Base-by-base conservation (phyloP, 64 coral and sea anemone genomes). In the Hydrozoanthus tunicans region DNA sequence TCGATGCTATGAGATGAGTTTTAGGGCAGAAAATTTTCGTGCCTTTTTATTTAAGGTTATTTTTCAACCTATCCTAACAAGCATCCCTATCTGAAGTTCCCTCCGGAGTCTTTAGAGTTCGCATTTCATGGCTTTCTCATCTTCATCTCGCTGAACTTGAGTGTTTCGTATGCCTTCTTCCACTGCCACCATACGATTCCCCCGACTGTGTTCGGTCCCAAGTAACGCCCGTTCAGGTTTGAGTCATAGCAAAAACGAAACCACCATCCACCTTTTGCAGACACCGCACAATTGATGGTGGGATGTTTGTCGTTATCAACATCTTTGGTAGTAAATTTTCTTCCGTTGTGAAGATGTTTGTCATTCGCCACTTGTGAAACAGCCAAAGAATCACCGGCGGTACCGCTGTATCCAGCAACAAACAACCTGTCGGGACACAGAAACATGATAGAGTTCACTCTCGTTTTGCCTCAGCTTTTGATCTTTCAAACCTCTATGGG, bases 141-240 rank as follows among this genome's bases (percentile, higher is more conserved):
- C 66, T 86, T 86, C 83, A 86, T 86, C 83, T 86, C 67, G 83
- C 83, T 86, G 67, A 70, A 73, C 20, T 73, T 56, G 15, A 86
- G 83, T 27, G 66, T 58, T 24, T 86, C 83, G 23, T 86, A 86
- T 13, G 83, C 58, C 27, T 86, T 71, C 20, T 86, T 86, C 83
- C 83, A 86, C 15, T 73, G 83, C 65, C 67, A 86, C 83, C 83
- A 86, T 4, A 86, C 66, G 3, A 86, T 86, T 5, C 83, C 83
- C 24, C 1, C 0, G 3, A 0, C 15, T 1, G 54, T 25, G 4
- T 20, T 9, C 11, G 7, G 54, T 11, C 53, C 66, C n/a, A 27
- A 27, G 8, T 86, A 86, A 1, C n/a, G 10, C 6, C 66, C 83
- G 51, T 86, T 86, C n/a, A 86, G 66, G 12, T 86, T 14, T 26